A percentile compares a stretch with the other conserved stretches of the same genome.
These are phyloP conservation scores for Neogobius melanostomus DNA, from an alignment of 2,113 vertebrate genomes.

Conservation along the genomic window DNA sequence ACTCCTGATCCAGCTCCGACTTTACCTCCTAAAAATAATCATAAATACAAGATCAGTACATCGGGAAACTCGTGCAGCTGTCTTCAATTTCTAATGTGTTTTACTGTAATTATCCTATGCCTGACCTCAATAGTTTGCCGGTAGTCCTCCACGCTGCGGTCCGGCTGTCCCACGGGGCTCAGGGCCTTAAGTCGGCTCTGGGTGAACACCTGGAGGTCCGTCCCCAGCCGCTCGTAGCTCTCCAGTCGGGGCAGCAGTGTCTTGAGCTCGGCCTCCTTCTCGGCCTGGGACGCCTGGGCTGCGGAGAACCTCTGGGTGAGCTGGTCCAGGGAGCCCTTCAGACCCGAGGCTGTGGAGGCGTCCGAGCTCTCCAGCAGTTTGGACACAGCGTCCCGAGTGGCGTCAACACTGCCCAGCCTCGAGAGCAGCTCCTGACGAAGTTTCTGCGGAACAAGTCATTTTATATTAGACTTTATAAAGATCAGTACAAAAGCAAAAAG, in stretches of 20 bases:
- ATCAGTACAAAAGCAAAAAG: too few species aligned
- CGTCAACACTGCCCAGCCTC: conserved; percentile 89
- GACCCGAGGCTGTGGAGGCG: conserved; percentile 77
- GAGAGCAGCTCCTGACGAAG: conserved; percentile 91
- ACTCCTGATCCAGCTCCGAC: conserved; percentile 85
- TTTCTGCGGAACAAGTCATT: conserved; percentile 77
- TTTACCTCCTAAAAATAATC: conserved; percentile 83
- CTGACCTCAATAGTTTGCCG: conserved; percentile 90
- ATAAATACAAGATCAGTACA: not conserved
- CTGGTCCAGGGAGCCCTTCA: conserved; percentile 82
- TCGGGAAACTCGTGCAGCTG: not conserved
- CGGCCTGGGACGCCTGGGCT: conserved; percentile 81
- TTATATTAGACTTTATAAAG: not conserved
- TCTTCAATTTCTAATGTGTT: too few species aligned
- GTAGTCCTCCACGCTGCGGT: conserved; percentile 85
- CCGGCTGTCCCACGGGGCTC: conserved; percentile 85
- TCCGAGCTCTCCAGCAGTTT: conserved; percentile 85
- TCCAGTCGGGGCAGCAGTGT: conserved; percentile 86
- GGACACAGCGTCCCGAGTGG: conserved; percentile 86
- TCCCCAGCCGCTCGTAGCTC: conserved; percentile 84
- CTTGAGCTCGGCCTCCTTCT: conserved; percentile 82
- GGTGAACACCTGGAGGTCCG: conserved; percentile 82
- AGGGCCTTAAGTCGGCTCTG: conserved; percentile 80
- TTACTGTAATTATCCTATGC: too few species aligned
- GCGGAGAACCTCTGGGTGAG: conserved; percentile 76